phyloP scores from a whole-genome alignment of 2,797 vertebrate species.

The Arnoldichthys spilopterus region DNA sequence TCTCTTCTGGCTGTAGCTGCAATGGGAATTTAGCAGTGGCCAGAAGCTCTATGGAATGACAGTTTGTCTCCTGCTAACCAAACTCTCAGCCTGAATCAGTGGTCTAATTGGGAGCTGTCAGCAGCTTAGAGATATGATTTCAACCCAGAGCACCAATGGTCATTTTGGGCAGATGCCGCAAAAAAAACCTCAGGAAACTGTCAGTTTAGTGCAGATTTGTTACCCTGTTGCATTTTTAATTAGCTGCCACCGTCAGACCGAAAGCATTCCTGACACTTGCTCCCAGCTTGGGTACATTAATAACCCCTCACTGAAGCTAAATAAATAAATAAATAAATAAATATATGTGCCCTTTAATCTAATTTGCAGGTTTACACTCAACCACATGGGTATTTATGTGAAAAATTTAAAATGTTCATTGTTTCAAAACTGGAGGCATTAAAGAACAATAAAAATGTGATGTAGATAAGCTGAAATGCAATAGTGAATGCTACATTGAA shows the following conservation, averaged over 20 bases:
- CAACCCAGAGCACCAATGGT: constrained; percentile 35
- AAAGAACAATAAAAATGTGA: background rate
- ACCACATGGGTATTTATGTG: background rate
- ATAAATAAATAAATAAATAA: background rate
- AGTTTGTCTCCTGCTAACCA: constrained; percentile 53
- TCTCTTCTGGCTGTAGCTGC: constrained; percentile 40
- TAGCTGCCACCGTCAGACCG: constrained; percentile 20
- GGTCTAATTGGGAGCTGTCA: constrained; percentile 57
- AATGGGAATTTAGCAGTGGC: constrained; percentile 44
- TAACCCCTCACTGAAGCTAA: background rate
- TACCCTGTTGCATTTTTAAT: constrained; percentile 43
- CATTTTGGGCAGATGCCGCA: constrained; percentile 43
- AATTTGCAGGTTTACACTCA: background rate
- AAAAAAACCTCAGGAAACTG: constrained; percentile 25
- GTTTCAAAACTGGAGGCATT: no score
- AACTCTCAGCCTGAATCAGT: constrained; percentile 53
- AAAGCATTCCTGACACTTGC: constrained; percentile 17
- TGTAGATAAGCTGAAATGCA: background rate
- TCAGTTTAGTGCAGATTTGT: constrained; percentile 45
- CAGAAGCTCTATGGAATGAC: constrained; percentile 52
- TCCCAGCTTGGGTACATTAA: constrained; percentile 32
- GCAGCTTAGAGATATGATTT: constrained; percentile 51
- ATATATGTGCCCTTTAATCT: background rate
- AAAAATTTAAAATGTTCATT: background rate
- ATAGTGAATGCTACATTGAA: background rate